A percentile compares a stretch with the other conserved stretches of the same genome.
Evolutionary conservation across 2,797 vertebrate genomes (phyloP).

Genomic region (Coccyzus lansbergi): DNA sequence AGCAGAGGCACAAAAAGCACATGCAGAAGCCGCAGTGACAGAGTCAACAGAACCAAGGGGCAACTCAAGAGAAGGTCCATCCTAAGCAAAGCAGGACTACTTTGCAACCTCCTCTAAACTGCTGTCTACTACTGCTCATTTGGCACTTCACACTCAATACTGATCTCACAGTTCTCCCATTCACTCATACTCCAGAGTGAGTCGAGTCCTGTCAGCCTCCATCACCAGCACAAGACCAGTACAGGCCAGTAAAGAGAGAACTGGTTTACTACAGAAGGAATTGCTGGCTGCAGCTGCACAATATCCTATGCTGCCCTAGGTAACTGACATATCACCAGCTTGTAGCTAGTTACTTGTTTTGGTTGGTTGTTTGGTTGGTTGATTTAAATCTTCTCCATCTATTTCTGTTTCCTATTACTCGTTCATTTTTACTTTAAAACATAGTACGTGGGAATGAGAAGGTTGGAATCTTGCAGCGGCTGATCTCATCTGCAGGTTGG

Average conservation of each 20-base stretch:
- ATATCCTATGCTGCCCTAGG: neutral
- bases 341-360: conserved; percentile 16
- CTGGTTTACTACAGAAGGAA: neutral
- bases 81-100: neutral
- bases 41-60: neutral
- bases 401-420: conserved; percentile 19
- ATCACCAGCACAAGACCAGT: accelerated
- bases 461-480: neutral
- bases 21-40: neutral
- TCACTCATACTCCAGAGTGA: too few species aligned
- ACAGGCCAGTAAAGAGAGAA: neutral
- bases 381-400: conserved; percentile 13
- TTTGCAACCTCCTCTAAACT: neutral
- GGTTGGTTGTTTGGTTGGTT: neutral
- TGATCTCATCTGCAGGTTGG: neutral
- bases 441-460: neutral
- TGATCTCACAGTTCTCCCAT: accelerated
- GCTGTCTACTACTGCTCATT: neutral
- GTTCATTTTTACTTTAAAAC: neutral
- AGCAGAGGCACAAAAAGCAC: neutral
- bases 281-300: neutral
- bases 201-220: neutral
- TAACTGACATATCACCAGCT: conserved; percentile 2
- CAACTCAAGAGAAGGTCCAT: neutral
- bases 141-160: neutral